A percentile compares a stretch with the other conserved stretches of the same genome.
These are phyloP conservation scores for Porites divaricata DNA, from an alignment of 92 coral and sea anemone species.

Conservation along the genomic window DNA sequence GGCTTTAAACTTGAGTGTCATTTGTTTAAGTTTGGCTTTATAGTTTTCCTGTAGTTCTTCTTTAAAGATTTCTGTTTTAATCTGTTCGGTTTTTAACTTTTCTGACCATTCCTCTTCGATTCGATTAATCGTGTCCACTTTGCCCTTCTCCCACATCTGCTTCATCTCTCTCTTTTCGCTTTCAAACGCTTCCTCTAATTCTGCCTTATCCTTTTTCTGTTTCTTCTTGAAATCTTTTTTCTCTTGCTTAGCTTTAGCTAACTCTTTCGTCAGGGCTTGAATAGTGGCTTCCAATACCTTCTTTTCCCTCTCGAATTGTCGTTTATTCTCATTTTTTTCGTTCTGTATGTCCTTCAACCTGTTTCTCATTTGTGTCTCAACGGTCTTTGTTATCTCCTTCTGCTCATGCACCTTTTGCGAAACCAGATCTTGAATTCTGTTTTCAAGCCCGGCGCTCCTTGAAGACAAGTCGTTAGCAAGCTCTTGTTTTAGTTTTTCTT, in stretches of 20 bases:
- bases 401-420: constrained; percentile 59
- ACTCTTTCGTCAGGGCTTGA: constrained; percentile 82
- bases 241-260: constrained; percentile 85
- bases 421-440: constrained; percentile 57
- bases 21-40: constrained; percentile 66
- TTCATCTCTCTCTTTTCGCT: constrained; percentile 68
- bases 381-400: constrained; percentile 51
- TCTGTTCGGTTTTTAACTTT: constrained; percentile 76
- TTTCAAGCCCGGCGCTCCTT: constrained; percentile 53
- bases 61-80: constrained; percentile 59
- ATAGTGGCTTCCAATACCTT: constrained; percentile 80
- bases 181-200: constrained; percentile 71
- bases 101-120: constrained; percentile 74
- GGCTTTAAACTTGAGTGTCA: constrained; percentile 71
- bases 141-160: constrained; percentile 67
- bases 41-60: constrained; percentile 68
- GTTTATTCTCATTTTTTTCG: constrained; percentile 53
- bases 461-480: constrained; percentile 59
- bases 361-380: constrained; percentile 53
- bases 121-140: constrained; percentile 55
- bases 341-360: constrained; percentile 52
- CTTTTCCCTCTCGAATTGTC: constrained; percentile 72
- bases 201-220: constrained; percentile 71
- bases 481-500: constrained; percentile 69
- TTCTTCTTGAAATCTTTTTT: constrained; percentile 80